Conservation (phyloP, 2,797 vertebrate genomes). For the Tenualosa ilisha region DNA sequence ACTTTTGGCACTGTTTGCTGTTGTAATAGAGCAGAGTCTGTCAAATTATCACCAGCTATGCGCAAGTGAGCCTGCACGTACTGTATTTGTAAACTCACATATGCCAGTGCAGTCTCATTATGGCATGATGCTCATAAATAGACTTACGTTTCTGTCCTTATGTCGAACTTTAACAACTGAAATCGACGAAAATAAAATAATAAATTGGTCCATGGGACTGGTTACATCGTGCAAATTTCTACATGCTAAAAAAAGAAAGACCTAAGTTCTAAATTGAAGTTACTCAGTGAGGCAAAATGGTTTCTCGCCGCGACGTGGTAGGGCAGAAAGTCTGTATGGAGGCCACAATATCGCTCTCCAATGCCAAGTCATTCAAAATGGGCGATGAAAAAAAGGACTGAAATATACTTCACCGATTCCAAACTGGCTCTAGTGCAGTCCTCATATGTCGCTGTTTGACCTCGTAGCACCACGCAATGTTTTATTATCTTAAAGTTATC, state of each 20-base stretch:
- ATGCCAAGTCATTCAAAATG: slow-evolving; percentile 35
- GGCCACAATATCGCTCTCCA: not conserved
- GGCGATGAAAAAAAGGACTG: slow-evolving; percentile 11
- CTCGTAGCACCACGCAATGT: not conserved
- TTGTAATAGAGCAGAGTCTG: slow-evolving; percentile 59
- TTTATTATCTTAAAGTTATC: not conserved
- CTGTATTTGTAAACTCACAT: slow-evolving; percentile 30
- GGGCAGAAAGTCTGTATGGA: not conserved
- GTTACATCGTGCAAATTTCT: not conserved
- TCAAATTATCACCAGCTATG: slow-evolving; percentile 48
- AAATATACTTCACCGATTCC: slow-evolving; percentile 22
- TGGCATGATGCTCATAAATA: not conserved
- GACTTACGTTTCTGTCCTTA: not conserved
- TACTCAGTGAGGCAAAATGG: slow-evolving; percentile 29
- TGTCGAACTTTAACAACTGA: not conserved
- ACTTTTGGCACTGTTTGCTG: slow-evolving; percentile 49
- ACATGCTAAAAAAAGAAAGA: not conserved
- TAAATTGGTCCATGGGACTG: not conserved
- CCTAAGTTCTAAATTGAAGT: not conserved
- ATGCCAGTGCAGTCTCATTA: not conserved
- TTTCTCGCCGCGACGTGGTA: not conserved
- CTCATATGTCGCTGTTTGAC: not conserved
- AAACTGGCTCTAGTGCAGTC: not conserved
- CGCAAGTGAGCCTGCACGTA: slow-evolving; percentile 53
- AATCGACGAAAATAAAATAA: not conserved